Conservation (phyloP, 2,888 invertebrate species). For the Quadroppia sp. region DNA sequence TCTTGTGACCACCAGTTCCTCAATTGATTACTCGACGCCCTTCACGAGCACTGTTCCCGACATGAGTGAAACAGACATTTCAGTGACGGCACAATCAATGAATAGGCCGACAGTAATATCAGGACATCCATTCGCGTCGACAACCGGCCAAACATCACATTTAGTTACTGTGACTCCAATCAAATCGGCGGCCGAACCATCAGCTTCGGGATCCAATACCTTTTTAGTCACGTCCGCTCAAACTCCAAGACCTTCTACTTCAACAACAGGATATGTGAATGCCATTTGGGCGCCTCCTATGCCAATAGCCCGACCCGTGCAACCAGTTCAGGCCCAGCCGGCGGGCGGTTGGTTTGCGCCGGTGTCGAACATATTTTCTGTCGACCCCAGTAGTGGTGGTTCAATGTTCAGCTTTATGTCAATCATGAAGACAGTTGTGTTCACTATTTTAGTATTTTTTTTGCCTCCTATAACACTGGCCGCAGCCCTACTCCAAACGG, state of each 20-base stretch:
- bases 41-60: not conserved
- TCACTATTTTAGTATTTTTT: conserved; percentile 36
- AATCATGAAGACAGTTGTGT: conserved; percentile 22
- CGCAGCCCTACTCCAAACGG: conserved; percentile 32
- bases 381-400: not conserved
- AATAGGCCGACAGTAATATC: not conserved
- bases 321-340: not conserved
- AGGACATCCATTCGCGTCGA: not conserved
- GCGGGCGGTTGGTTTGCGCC: not conserved
- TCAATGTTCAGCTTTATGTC: conserved; percentile 30
- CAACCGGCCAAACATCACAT: not conserved
- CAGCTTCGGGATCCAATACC: conserved; percentile 5
- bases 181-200: not conserved
- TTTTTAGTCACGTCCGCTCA: not conserved
- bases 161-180: conserved; percentile 27
- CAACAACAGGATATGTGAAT: conserved; percentile 28
- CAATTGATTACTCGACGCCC: not conserved
- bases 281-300: conserved; percentile 41
- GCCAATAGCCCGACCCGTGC: conserved; percentile 32
- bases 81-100: conserved; percentile 4
- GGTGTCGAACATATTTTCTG: conserved; percentile 13
- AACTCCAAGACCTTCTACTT: conserved; percentile 4
- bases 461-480: conserved; percentile 39
- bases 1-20: conserved; percentile 34
- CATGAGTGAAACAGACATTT: not conserved